Percentiles rank a stretch among this genome's conserved stretches.
phyloP scores from a whole-genome alignment of 2,888 invertebrate genomes.

The Drosophila macrospina region DNA sequence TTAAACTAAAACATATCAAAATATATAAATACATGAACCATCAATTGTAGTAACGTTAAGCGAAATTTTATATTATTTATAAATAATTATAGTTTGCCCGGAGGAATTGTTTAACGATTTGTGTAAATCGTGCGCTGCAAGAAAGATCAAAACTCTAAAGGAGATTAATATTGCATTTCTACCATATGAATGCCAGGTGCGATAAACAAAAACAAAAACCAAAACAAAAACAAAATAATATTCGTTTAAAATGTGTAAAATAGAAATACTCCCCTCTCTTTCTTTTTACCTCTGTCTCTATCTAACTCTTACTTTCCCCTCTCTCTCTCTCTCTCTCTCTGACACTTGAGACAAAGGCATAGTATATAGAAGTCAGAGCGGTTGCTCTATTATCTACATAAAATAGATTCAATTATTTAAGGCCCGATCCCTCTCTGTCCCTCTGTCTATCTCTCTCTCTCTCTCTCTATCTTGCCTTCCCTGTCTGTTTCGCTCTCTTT shows the following conservation, averaged over 20 bases:
- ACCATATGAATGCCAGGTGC: slow-evolving; percentile 98
- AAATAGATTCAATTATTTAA: neutral
- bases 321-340: slow-evolving; percentile 16
- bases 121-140: slow-evolving; percentile 97
- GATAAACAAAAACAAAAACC: slow-evolving; percentile 45
- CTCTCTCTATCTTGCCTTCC: no score
- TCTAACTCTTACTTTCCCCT: slow-evolving; percentile 7
- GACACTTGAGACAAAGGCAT: slow-evolving; percentile 6
- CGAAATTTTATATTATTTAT: slow-evolving; percentile 63
- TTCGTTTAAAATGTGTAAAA: slow-evolving; percentile 6
- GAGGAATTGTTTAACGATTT: slow-evolving; percentile 99
- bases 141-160: slow-evolving; percentile 98
- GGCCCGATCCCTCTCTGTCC: no score
- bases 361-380: slow-evolving; percentile 18
- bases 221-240: slow-evolving; percentile 14
- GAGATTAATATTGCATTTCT: slow-evolving; percentile 99
- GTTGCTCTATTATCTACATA: neutral
- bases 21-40: slow-evolving; percentile 15
- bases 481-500: slow-evolving; percentile 1
- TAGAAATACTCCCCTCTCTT: slow-evolving; percentile 10
- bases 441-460: no score
- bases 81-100: slow-evolving; percentile 91
- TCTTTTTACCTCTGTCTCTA: slow-evolving; percentile 11
- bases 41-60: slow-evolving; percentile 34
- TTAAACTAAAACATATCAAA: neutral